Conservation (phyloP, 2,888 invertebrate genomes). For the Drosophila phalerata region DNA sequence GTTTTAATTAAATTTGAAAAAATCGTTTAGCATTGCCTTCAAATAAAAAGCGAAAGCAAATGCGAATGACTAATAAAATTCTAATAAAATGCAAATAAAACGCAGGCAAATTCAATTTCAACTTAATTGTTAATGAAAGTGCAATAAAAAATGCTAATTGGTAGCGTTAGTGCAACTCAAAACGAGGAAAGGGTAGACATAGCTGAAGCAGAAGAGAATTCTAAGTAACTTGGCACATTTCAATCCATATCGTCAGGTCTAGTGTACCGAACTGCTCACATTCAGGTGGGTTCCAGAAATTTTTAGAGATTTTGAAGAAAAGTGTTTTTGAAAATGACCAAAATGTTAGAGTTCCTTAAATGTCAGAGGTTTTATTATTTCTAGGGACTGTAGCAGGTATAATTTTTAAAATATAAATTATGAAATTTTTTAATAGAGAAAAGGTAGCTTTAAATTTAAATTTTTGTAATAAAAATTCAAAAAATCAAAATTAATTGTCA, state of each 20-base stretch:
- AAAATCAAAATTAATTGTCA: no score
- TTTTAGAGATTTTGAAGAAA: no score
- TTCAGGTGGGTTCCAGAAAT: no score
- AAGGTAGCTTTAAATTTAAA: no score
- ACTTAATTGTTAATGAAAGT: slow-evolving; percentile 70
- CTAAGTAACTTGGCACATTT: slow-evolving; percentile 17
- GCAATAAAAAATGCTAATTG: slow-evolving; percentile 57
- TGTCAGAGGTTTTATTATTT: no score
- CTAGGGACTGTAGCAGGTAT: no score
- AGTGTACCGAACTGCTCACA: slow-evolving; percentile 15
- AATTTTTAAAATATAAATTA: no score
- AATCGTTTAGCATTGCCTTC: slow-evolving; percentile 3
- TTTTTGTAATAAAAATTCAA: no score
- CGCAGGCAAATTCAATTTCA: slow-evolving; percentile 56
- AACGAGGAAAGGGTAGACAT: slow-evolving; percentile 3
- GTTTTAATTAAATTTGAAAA: slow-evolving; percentile 66
- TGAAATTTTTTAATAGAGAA: no score
- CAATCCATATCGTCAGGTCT: slow-evolving; percentile 16
- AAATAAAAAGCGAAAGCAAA: slow-evolving; percentile 14
- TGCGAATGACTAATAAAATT: slow-evolving; percentile 21
- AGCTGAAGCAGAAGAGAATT: not conserved
- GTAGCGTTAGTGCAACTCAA: slow-evolving; percentile 2
- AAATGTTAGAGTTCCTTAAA: no score
- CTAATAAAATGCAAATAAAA: slow-evolving; percentile 46
- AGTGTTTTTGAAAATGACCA: no score